Evolutionary conservation across 2,888 invertebrate species (phyloP).

Genomic region (Acleris laterana): DNA sequence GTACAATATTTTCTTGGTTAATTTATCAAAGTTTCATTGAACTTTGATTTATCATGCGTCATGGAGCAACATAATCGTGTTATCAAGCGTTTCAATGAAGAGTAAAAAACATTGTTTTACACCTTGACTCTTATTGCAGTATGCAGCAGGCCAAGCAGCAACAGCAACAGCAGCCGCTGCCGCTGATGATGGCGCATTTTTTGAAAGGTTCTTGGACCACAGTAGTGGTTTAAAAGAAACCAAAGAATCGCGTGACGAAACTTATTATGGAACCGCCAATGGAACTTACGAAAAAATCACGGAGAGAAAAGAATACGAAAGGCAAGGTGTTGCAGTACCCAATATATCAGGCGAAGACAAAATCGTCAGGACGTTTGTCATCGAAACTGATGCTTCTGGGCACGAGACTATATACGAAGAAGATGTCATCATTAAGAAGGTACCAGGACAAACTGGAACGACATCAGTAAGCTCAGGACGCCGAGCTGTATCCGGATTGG

Average conservation of each 20-base stretch:
- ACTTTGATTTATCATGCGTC: too few relatives aligned
- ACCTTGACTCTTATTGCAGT: slow-evolving; percentile 46
- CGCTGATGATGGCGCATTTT: too few relatives aligned
- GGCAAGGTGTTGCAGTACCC: slow-evolving; percentile 38
- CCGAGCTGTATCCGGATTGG: slow-evolving; percentile 19
- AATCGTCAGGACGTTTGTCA: slow-evolving; percentile 48
- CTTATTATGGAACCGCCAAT: not conserved
- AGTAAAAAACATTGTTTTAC: too few relatives aligned
- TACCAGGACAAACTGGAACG: slow-evolving; percentile 37
- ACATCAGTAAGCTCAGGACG: slow-evolving; percentile 17
- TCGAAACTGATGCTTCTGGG: slow-evolving; percentile 55
- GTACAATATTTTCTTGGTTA: too few relatives aligned
- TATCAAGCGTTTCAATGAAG: too few relatives aligned
- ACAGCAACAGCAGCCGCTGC: not conserved
- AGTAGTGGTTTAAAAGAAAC: too few relatives aligned
- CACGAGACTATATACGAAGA: slow-evolving; percentile 58
- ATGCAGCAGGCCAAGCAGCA: slow-evolving; percentile 51
- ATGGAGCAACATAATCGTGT: too few relatives aligned
- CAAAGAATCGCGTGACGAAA: not conserved
- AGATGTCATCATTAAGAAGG: slow-evolving; percentile 56
- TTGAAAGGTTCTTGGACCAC: too few relatives aligned
- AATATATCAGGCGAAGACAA: slow-evolving; percentile 48
- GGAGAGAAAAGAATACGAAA: slow-evolving; percentile 47
- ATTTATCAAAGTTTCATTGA: too few relatives aligned
- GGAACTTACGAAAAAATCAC: slow-evolving; percentile 43